A percentile compares a stretch with the other conserved stretches of the same genome.
Evolutionary conservation across 1,140 invertebrate species (phyloP).

Genomic region (Drosophila mauritiana): DNA sequence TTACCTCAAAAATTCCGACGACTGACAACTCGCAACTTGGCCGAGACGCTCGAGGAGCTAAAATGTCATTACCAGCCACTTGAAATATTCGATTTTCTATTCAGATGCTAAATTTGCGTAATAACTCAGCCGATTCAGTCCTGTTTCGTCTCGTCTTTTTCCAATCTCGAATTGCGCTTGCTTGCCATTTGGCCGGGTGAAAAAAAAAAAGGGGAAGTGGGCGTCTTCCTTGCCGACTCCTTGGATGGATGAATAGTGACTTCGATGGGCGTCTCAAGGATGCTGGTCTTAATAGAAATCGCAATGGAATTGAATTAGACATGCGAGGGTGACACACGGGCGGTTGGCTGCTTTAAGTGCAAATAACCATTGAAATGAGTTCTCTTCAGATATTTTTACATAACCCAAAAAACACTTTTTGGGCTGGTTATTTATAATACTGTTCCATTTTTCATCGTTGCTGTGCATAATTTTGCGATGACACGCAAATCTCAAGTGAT

Average conservation of each 20-base stretch:
- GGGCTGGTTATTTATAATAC: not conserved
- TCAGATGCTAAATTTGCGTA: conserved; percentile 74
- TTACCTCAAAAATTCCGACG: conserved; percentile 62
- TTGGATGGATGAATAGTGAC: conserved; percentile 30
- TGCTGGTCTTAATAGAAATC: conserved; percentile 28
- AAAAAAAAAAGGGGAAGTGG: conserved; percentile 29
- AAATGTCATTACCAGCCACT: conserved; percentile 75
- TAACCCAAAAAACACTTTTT: not conserved
- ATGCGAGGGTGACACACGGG: conserved; percentile 19
- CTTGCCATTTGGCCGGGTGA: conserved; percentile 56
- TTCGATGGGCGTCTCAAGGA: conserved; percentile 44
- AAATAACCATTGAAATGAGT: conserved; percentile 7
- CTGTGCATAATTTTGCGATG: not conserved
- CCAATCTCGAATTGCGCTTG: conserved; percentile 43
- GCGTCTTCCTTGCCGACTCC: conserved; percentile 18
- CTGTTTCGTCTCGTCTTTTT: conserved; percentile 20
- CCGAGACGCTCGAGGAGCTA: conserved; percentile 31
- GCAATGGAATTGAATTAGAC: conserved; percentile 45
- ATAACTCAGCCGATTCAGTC: conserved; percentile 51
- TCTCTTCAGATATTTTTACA: conserved; percentile 1
- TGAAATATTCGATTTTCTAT: conserved; percentile 77
- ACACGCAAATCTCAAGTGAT: not conserved
- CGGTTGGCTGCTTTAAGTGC: conserved; percentile 16
- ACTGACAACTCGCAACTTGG: conserved; percentile 30
- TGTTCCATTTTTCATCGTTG: not conserved